phyloP scores from a whole-genome alignment of 2,888 invertebrate genomes.

The Nymphalis polychloros region DNA sequence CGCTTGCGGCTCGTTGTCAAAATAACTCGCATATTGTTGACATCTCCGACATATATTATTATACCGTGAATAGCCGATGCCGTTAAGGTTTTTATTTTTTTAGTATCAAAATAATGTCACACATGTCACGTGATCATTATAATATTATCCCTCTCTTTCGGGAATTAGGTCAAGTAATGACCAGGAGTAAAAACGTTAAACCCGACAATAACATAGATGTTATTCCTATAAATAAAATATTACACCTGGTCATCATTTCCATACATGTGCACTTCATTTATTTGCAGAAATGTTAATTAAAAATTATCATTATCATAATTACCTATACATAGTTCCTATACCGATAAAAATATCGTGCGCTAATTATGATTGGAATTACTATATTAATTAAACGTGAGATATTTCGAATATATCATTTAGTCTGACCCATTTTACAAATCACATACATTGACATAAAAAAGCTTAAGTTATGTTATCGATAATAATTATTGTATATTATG shows the following conservation, averaged over 20 bases:
- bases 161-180: neutral
- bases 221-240: neutral
- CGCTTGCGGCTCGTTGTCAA: no score
- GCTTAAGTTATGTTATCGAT: no score
- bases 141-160: neutral
- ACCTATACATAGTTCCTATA: constrained; percentile 7
- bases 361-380: neutral
- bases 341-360: neutral
- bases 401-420: neutral
- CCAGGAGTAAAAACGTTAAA: neutral
- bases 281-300: neutral
- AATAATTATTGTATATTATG: no score
- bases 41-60: no score
- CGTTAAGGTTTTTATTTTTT: no score
- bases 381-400: neutral
- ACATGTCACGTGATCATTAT: neutral
- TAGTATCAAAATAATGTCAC: no score
- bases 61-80: no score
- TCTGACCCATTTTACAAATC: no score
- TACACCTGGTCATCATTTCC: neutral
- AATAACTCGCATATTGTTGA: no score
- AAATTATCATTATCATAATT: neutral
- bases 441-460: no score
- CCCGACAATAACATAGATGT: constrained; percentile 11
- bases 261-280: neutral